Conservation (phyloP, 2,113 vertebrate genomes). For the Epinephelus moara region DNA sequence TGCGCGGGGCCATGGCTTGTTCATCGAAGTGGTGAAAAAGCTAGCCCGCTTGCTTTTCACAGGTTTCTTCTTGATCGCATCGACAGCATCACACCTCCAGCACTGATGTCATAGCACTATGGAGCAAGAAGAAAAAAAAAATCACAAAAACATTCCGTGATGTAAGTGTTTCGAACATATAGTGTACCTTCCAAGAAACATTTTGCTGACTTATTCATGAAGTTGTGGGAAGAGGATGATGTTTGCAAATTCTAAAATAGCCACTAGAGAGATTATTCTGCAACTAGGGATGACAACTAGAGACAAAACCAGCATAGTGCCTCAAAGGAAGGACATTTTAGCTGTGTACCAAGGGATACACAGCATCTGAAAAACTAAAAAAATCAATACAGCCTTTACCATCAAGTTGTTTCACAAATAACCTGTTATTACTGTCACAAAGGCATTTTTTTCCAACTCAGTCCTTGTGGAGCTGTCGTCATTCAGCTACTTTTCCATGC, state of each 20-base stretch:
- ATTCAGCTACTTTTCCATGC: conserved; percentile 1
- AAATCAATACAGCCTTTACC: conserved; percentile 1
- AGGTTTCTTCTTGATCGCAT: conserved; percentile 69
- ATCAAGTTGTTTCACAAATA: background rate
- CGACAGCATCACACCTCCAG: conserved; percentile 63
- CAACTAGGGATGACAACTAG: background rate
- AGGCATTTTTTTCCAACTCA: background rate
- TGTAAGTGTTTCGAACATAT: background rate
- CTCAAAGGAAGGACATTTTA: background rate
- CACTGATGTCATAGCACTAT: conserved; percentile 24
- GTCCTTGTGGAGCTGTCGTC: background rate
- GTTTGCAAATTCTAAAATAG: conserved; percentile 30
- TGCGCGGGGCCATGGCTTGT: conserved; percentile 21
- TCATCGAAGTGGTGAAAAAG: conserved; percentile 42
- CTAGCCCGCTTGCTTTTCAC: conserved; percentile 65
- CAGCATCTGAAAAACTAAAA: background rate
- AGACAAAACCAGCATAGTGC: background rate
- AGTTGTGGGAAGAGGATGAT: background rate
- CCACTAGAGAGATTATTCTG: conserved; percentile 1
- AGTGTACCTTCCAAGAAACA: conserved; percentile 22
- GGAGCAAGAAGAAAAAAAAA: background rate
- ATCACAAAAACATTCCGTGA: conserved; percentile 10
- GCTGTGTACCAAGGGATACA: background rate
- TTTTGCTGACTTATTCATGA: conserved; percentile 41
- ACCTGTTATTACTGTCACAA: conserved; percentile 1